These are phyloP conservation scores for Laticauda colubrina DNA, from an alignment of 2,113 vertebrate species.

Conservation along the genomic window DNA sequence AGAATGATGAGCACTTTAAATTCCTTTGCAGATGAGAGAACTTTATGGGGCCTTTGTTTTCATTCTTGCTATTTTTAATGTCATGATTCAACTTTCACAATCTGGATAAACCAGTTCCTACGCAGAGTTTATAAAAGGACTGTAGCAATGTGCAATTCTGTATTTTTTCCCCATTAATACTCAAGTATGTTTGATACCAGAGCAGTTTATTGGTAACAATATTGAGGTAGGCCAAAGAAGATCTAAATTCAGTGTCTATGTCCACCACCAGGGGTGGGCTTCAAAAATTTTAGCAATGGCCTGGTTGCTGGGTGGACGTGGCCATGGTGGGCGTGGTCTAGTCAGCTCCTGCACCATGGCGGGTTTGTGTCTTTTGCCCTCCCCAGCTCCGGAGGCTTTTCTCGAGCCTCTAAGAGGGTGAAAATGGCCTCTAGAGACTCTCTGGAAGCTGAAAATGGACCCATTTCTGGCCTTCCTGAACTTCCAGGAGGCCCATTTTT, in stretches of 20 bases:
- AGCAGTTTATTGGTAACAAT: background rate
- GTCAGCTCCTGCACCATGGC: too few relatives aligned
- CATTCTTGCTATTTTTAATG: background rate
- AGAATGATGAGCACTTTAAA: background rate
- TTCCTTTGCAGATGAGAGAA: background rate
- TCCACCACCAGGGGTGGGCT: background rate
- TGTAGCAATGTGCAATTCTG: background rate
- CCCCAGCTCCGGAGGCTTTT: too few relatives aligned
- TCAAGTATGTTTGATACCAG: background rate
- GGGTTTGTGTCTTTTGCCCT: too few relatives aligned
- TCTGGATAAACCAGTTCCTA: background rate
- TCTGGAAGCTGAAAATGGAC: too few relatives aligned
- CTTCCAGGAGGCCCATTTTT: too few relatives aligned
- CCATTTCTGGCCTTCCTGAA: too few relatives aligned
- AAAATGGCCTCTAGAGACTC: too few relatives aligned
- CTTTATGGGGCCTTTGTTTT: background rate
- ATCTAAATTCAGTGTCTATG: background rate
- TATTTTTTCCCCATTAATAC: background rate
- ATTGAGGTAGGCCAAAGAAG: background rate
- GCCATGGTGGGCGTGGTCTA: too few relatives aligned
- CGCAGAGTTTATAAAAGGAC: background rate
- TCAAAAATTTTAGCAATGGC: too few relatives aligned
- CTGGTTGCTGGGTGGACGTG: too few relatives aligned
- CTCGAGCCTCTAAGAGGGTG: too few relatives aligned
- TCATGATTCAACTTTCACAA: background rate